Base-by-base conservation (phyloP, 1,140 invertebrate genomes). In the Hermatobates lingyangjiaoensis region DNA sequence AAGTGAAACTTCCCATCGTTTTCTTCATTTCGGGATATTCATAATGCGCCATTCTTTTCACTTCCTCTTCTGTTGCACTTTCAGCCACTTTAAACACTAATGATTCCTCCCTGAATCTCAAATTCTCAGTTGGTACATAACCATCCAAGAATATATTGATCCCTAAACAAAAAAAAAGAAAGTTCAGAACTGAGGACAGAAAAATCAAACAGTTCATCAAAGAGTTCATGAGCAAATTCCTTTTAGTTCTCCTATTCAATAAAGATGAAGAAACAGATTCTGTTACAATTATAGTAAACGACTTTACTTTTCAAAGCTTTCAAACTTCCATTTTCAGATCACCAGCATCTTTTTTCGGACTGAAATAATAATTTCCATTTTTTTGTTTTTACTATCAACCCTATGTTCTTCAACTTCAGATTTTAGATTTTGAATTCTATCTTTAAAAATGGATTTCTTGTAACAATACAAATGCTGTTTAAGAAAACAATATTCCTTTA, bases 141-240 rank as follows among this genome's bases (percentile, higher is more conserved):
- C 96, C 96, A 71, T 99, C 96, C 55, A 99, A 75, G 70, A 99
- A 99, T 62, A 98, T 98, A 66, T 99, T 99, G 62, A 99, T 99
- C 62, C 88, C 83, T 83, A 58, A 27, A 62, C 53, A 56, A 56
- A 52, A 27, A 42, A 30, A 50, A 50, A 38, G 34, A 15, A 40
- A 42, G 4, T 42, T 34, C 30, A 10, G 30, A 20, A 18, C 7
- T 45, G 3, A 18, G 50, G 25, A 2, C 45, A 48, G 26, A 14
- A 48, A 34, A 34, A 34, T 34, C 7, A 34, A 34, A 34, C n/a
- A 10, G 30, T 10, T 34, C n/a, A 34, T 34, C 30, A 7, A 34
- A 10, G n/a, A 10, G n/a, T 34, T 34, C 7, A 34, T 34, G 7
- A 10, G 30, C 7, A 10, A 34, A 10, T 10, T 34, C n/a, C n/a